phyloP scores from a whole-genome alignment of 2,113 vertebrate genomes.

The Choloepus hoffmanni region DNA sequence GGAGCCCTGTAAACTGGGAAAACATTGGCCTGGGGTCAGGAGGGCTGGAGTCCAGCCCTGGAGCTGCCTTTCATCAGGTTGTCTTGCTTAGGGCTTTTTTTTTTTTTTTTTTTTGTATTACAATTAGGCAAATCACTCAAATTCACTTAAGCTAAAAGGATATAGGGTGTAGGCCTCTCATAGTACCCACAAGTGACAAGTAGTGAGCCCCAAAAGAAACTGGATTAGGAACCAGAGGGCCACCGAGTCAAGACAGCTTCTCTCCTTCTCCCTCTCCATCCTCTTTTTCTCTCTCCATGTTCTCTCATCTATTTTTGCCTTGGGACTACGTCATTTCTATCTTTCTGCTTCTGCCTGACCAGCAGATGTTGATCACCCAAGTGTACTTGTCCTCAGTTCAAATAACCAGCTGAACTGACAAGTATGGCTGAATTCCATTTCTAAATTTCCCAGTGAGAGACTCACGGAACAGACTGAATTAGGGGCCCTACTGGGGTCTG shows the following conservation, averaged over 20 bases:
- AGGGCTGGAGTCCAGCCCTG: neutral
- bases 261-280: neutral
- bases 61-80: neutral
- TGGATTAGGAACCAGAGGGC: neutral
- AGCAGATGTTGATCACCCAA: neutral
- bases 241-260: neutral
- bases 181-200: neutral
- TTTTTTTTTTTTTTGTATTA: neutral
- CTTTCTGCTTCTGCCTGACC: neutral
- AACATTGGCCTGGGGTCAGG: neutral
- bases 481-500: neutral
- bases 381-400: neutral
- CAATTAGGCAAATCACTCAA: neutral
- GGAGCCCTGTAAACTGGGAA: neutral
- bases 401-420: neutral
- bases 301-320: neutral
- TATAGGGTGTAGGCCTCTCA: neutral
- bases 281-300: neutral
- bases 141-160: neutral
- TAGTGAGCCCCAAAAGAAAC: neutral
- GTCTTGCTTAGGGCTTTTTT: neutral
- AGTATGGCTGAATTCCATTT: neutral
- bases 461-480: too few relatives aligned
- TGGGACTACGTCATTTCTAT: neutral
- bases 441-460: neutral